Conservation (phyloP, 2,113 vertebrate species). For the Gobiocypris rarus region DNA sequence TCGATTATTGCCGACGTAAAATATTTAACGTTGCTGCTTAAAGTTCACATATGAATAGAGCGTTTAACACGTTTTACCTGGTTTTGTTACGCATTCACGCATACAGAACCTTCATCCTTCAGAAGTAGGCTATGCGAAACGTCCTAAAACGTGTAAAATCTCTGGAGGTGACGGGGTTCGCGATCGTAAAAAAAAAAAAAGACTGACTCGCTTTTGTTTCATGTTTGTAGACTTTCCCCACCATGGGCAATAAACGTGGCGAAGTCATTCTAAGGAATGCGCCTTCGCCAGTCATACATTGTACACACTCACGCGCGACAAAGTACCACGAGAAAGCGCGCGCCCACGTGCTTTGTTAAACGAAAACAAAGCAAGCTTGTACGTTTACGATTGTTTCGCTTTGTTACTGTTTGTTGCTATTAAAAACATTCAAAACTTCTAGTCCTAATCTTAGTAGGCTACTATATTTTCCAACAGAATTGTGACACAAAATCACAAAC, state of each 20-base stretch:
- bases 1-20: background rate
- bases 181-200: background rate
- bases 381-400: background rate
- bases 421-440: background rate
- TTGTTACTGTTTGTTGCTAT: background rate
- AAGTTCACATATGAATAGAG: background rate
- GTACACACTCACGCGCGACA: background rate
- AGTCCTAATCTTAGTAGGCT: background rate
- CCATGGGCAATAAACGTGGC: conserved; percentile 4
- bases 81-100: background rate
- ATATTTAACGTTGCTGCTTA: background rate
- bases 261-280: background rate
- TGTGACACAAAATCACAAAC: too few relatives aligned
- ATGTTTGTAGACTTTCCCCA: background rate
- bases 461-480: background rate
- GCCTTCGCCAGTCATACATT: background rate
- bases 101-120: background rate
- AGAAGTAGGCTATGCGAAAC: background rate
- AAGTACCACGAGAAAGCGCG: background rate
- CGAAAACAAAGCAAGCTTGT: background rate
- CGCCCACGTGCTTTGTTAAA: background rate
- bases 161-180: background rate
- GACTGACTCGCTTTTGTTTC: background rate
- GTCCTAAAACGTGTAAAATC: background rate
- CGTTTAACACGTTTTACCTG: background rate